phyloP scores from a whole-genome alignment of 2,797 vertebrate species.

The Crax fasciolata region DNA sequence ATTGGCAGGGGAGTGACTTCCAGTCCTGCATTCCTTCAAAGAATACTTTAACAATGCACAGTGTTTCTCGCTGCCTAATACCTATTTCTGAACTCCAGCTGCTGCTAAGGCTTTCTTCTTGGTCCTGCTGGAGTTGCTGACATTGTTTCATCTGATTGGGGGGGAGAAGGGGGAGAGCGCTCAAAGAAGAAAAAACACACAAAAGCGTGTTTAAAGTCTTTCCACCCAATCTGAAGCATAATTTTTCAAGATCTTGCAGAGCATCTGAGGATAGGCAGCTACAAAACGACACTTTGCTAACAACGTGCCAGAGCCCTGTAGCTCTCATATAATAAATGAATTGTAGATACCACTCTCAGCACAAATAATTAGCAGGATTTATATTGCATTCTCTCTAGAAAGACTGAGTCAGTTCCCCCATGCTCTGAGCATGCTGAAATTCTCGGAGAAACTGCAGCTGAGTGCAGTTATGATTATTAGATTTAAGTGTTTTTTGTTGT shows the following conservation, averaged over 20 bases:
- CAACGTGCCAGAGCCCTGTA: conserved; percentile 16
- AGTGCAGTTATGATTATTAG: neutral
- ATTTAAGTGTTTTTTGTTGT: neutral
- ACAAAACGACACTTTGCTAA: neutral
- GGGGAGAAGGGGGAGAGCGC: neutral
- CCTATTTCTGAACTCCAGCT: conserved; percentile 51
- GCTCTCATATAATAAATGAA: conserved; percentile 7
- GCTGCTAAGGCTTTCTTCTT: conserved; percentile 2
- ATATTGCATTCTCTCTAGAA: neutral
- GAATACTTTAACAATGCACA: neutral
- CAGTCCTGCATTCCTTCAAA: conserved; percentile 18
- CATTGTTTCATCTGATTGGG: neutral
- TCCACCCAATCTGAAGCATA: neutral
- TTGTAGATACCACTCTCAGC: conserved; percentile 14
- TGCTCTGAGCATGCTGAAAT: neutral
- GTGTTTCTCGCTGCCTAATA: neutral
- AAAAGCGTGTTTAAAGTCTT: conserved; percentile 13
- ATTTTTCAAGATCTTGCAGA: conserved; percentile 7
- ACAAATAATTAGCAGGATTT: conserved; percentile 38
- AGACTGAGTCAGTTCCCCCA: conserved; percentile 42
- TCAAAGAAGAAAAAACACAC: neutral
- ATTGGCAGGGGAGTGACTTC: neutral
- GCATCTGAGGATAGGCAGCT: neutral
- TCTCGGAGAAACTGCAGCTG: conserved; percentile 11
- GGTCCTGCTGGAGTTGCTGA: neutral